Percentiles rank a stretch among this genome's conserved stretches.
Evolutionary conservation across 2,797 vertebrate genomes (phyloP).

Genomic region (Tadarida brasiliensis): DNA sequence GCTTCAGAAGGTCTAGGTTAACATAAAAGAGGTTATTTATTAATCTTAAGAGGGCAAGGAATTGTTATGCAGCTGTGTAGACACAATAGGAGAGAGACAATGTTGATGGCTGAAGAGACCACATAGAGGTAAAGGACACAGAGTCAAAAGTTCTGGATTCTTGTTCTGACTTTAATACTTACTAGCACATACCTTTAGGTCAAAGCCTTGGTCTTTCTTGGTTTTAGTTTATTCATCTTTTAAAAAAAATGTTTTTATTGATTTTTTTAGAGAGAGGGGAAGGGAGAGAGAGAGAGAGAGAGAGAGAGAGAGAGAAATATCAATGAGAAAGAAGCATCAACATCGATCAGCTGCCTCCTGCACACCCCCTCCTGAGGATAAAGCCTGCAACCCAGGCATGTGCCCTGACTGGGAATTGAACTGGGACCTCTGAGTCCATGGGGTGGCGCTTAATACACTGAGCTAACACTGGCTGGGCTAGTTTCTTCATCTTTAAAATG

Average conservation of each 20-base stretch:
- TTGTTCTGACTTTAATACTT: background rate
- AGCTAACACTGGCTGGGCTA: no score
- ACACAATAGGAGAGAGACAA: background rate
- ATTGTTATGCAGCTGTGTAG: background rate
- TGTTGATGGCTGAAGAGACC: background rate
- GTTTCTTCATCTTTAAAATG: conserved; percentile 50
- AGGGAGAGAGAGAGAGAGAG: no score
- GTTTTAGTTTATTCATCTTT: conserved; percentile 55
- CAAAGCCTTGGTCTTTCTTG: background rate
- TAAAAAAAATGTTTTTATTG: no score
- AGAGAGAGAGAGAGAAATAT: no score
- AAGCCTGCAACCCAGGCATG: no score
- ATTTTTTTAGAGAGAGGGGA: no score
- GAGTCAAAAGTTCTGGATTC: background rate
- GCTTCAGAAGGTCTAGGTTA: conserved; percentile 13
- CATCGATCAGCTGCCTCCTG: no score
- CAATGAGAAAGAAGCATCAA: no score
- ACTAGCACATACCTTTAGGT: background rate
- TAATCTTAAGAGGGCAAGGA: background rate
- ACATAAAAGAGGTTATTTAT: background rate
- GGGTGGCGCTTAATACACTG: no score
- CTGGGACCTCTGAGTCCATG: no score
- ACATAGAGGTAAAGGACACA: background rate
- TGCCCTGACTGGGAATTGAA: no score
- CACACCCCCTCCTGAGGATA: no score